Evolutionary conservation across 2,888 invertebrate genomes (phyloP).

Genomic region (Napeogenes inachia): DNA sequence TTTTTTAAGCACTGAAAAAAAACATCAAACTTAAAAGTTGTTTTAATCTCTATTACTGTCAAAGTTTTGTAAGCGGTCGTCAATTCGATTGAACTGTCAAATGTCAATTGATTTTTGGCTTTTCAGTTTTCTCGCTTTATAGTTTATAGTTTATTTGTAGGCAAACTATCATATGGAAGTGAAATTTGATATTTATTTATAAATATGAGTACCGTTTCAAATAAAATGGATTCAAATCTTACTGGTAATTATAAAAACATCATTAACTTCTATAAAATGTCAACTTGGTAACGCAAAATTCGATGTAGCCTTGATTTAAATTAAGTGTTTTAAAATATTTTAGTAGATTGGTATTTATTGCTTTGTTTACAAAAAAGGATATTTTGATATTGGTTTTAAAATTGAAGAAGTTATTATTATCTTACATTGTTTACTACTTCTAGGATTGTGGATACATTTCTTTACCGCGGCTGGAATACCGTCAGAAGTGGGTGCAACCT

Average conservation of each 20-base stretch:
- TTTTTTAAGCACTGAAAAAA: no score
- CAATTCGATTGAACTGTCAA: background rate
- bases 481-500: conserved; percentile 85
- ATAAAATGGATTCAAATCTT: conserved; percentile 58
- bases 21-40: no score
- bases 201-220: conserved; percentile 36
- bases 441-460: conserved; percentile 89
- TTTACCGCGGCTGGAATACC: conserved; percentile 92
- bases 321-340: no score
- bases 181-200: conserved; percentile 24
- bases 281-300: no score
- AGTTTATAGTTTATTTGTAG: background rate
- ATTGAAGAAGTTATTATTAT: no score
- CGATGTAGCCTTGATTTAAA: no score
- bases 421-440: conserved; percentile 9
- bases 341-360: no score
- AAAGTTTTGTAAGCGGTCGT: no score
- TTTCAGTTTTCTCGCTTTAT: background rate
- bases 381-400: no score
- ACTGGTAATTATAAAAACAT: conserved; percentile 45
- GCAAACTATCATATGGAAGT: conserved; percentile 1
- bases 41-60: no score
- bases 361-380: no score
- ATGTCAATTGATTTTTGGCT: background rate
- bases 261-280: no score